Percentiles rank a stretch among this genome's conserved stretches.
Evolutionary conservation across 2,113 vertebrate species (phyloP).

Genomic region (Mesocricetus auratus): DNA sequence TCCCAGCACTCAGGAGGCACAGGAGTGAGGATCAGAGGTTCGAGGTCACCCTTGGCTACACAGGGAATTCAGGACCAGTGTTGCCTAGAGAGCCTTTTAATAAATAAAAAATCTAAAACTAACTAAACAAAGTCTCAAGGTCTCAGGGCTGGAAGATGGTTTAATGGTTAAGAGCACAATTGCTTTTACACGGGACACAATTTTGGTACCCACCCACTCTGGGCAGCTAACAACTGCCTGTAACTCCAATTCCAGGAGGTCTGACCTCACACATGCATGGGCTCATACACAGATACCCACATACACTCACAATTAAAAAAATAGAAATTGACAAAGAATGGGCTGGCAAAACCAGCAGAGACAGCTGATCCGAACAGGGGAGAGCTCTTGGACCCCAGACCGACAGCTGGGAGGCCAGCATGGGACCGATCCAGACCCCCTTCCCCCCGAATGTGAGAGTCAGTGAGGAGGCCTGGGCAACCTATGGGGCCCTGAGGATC

Average conservation of each 20-base stretch:
- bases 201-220: not conserved
- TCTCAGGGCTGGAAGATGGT: not conserved
- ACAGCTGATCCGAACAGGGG: too few relatives aligned
- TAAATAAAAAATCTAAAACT: slow-evolving; percentile 44
- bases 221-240: not conserved
- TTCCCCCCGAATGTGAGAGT: too few relatives aligned
- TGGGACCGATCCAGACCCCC: too few relatives aligned
- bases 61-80: not conserved
- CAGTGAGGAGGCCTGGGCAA: too few relatives aligned
- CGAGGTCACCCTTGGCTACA: not conserved
- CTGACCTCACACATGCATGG: not conserved
- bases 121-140: slow-evolving; percentile 35
- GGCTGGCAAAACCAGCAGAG: too few relatives aligned
- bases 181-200: not conserved
- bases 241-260: not conserved
- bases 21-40: not conserved
- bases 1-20: not conserved
- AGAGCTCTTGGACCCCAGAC: too few relatives aligned
- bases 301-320: not conserved
- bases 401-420: too few relatives aligned
- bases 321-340: too few relatives aligned
- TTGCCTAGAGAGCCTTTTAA: not conserved
- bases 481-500: too few relatives aligned
- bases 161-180: not conserved
- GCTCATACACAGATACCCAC: not conserved